Percentiles rank a stretch among this genome's conserved stretches.
phyloP scores from a whole-genome alignment of 2,888 invertebrate species.

The Gortyna flavago region DNA sequence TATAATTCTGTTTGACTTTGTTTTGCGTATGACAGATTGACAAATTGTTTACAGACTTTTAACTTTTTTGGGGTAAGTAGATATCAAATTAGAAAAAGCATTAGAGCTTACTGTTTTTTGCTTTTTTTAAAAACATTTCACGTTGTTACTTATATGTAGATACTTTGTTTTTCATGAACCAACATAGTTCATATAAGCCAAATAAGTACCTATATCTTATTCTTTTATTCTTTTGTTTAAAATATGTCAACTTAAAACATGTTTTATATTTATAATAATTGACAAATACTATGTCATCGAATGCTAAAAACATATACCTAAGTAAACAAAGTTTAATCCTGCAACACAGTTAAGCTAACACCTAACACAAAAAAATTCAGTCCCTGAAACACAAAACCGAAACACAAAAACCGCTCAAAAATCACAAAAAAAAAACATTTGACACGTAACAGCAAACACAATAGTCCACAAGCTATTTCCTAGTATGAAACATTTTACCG shows the following conservation, averaged over 20 bases:
- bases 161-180: too few species aligned
- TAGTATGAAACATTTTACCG: constrained; percentile 63
- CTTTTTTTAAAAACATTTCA: too few species aligned
- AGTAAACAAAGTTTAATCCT: background rate
- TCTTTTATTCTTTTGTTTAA: too few species aligned
- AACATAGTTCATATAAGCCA: too few species aligned
- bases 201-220: too few species aligned
- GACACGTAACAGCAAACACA: constrained; percentile 34
- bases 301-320: background rate
- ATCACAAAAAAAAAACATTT: constrained; percentile 39
- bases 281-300: background rate
- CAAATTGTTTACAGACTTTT: constrained; percentile 20
- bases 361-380: background rate
- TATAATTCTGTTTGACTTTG: constrained; percentile 58
- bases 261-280: background rate
- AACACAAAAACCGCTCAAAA: constrained; percentile 3
- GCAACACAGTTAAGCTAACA: background rate
- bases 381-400: background rate
- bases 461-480: constrained; percentile 57
- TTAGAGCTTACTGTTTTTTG: background rate
- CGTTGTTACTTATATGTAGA: too few species aligned
- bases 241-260: background rate
- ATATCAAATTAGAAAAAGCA: background rate
- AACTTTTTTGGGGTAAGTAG: background rate
- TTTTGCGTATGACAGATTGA: constrained; percentile 54